phyloP scores from a whole-genome alignment of 2,797 vertebrate genomes.

The Xiphophorus birchmanni region DNA sequence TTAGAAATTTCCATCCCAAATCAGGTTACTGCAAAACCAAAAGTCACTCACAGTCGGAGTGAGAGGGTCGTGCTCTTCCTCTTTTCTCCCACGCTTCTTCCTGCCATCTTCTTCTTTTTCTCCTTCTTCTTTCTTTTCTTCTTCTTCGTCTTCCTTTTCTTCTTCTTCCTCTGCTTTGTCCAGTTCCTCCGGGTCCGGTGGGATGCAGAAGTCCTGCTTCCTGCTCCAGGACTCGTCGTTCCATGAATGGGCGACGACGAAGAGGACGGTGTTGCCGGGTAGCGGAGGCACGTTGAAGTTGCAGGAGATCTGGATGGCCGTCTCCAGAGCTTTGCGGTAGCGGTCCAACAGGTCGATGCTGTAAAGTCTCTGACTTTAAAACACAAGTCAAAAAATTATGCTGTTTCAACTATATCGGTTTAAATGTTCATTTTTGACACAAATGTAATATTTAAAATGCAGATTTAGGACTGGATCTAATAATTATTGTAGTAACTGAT shows the following conservation, averaged over 20 bases:
- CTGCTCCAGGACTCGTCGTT: accelerated
- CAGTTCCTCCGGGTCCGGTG: conserved; percentile 30
- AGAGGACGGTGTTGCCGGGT: conserved; percentile 83
- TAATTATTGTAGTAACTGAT: no score
- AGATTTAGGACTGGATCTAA: no score
- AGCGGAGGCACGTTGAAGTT: conserved; percentile 85
- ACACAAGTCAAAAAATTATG: conserved; percentile 1
- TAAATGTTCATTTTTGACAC: not conserved
- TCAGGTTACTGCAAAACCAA: not conserved
- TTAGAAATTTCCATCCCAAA: no score
- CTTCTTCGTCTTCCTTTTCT: not conserved
- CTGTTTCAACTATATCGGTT: not conserved
- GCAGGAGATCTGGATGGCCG: conserved; percentile 83
- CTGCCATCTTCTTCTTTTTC: not conserved
- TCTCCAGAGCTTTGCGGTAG: conserved; percentile 85
- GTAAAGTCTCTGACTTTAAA: conserved; percentile 58
- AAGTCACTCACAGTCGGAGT: conserved; percentile 52
- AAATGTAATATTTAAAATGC: not conserved
- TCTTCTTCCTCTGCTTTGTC: not conserved
- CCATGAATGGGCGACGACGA: accelerated
- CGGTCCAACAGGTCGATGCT: conserved; percentile 72
- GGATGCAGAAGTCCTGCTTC: conserved; percentile 72
- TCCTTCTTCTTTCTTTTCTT: not conserved
- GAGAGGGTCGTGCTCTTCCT: conserved; percentile 15
- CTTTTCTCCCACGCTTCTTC: accelerated